phyloP scores from a whole-genome alignment of 2,888 invertebrate species.

The Euzetes globulus region DNA sequence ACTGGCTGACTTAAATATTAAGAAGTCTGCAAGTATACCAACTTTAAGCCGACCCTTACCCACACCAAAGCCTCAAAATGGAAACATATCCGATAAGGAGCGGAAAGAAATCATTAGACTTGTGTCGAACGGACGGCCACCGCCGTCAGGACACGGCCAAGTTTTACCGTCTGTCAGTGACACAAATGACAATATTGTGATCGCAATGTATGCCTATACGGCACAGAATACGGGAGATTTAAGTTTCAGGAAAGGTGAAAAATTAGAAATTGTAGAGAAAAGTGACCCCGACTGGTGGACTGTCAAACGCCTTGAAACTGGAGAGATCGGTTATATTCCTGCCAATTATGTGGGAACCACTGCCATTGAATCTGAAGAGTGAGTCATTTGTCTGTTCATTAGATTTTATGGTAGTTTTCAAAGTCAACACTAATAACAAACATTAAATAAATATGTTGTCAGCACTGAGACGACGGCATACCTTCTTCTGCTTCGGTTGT shows the following conservation, averaged over 20 bases:
- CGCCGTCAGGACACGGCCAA: no score
- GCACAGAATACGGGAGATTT: slow-evolving; percentile 29
- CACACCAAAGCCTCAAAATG: not conserved
- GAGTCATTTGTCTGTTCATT: not conserved
- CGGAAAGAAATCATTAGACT: not conserved
- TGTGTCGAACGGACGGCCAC: not conserved
- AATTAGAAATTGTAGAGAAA: slow-evolving; percentile 33
- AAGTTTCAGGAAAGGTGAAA: slow-evolving; percentile 31
- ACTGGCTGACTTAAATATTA: not conserved
- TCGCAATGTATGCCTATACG: slow-evolving; percentile 33
- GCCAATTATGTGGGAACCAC: slow-evolving; percentile 31
- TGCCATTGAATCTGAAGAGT: slow-evolving; percentile 35
- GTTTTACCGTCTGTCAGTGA: no score
- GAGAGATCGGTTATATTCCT: slow-evolving; percentile 38
- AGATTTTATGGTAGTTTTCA: not conserved
- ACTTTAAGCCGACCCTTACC: not conserved
- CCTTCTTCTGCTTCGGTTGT: no score
- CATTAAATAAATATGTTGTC: no score
- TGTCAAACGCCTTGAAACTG: slow-evolving; percentile 1
- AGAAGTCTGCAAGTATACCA: not conserved
- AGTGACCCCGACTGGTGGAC: slow-evolving; percentile 35
- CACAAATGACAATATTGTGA: slow-evolving; percentile 36
- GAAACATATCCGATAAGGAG: not conserved
- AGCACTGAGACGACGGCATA: no score
- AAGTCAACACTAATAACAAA: no score